phyloP scores from a whole-genome alignment of 2,888 invertebrate species.

The Teinopalpus imperialis region DNA sequence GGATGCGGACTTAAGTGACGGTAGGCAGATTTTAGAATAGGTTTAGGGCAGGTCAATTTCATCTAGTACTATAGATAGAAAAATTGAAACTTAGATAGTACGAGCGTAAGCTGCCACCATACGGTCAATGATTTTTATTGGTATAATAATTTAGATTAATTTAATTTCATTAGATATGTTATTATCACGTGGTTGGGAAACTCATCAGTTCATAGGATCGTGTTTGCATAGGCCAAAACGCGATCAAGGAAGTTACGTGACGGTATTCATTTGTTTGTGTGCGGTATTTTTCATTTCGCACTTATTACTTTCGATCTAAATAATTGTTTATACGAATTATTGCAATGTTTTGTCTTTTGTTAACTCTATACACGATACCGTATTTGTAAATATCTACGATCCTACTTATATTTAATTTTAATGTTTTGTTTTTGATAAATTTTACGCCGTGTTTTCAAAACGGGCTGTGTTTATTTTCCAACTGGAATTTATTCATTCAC shows the following conservation, averaged over 20 bases:
- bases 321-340: conserved; percentile 23
- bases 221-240: conserved; percentile 3
- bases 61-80: conserved; percentile 41
- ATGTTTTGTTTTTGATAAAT: conserved; percentile 23
- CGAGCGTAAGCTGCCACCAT: conserved; percentile 39
- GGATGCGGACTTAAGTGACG: conserved; percentile 13
- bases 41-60: conserved; percentile 50
- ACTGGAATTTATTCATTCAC: conserved; percentile 34
- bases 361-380: conserved; percentile 10
- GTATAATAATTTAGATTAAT: conserved; percentile 14
- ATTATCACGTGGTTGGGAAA: conserved; percentile 2
- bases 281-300: too few species aligned
- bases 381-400: conserved; percentile 18
- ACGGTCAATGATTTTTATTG: conserved; percentile 8
- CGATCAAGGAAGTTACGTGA: neutral
- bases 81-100: conserved; percentile 53
- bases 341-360: conserved; percentile 18
- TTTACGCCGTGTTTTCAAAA: conserved; percentile 23
- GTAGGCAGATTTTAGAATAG: conserved; percentile 31
- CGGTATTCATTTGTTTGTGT: neutral
- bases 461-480: conserved; percentile 21
- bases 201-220: conserved; percentile 14
- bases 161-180: conserved; percentile 8
- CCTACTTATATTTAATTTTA: conserved; percentile 17
- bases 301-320: too few species aligned